Conservation (phyloP, 2,888 invertebrate genomes). For the Synanthedon tipuliformis region DNA sequence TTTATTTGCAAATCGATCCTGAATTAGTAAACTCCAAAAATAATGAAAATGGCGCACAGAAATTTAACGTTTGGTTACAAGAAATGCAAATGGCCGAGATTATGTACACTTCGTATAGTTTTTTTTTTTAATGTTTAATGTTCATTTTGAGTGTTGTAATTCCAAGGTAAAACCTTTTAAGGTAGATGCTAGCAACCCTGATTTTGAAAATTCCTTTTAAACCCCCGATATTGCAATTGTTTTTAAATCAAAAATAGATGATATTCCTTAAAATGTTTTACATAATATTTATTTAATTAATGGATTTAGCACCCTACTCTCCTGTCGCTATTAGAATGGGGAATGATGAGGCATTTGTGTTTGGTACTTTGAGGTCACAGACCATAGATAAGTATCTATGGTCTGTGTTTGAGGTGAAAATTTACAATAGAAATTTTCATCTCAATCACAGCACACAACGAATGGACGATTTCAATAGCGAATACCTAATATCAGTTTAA, state of each 20-base stretch:
- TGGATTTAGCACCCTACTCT: conserved; percentile 57
- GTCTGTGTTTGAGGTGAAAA: too few species aligned
- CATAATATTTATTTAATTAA: conserved; percentile 40
- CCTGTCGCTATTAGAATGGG: conserved; percentile 62
- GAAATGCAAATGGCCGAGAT: too few species aligned
- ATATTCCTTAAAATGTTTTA: conserved; percentile 24
- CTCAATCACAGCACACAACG: conserved; percentile 22
- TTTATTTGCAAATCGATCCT: too few species aligned
- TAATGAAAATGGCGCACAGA: neutral
- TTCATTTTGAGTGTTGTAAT: conserved; percentile 48
- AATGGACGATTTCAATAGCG: conserved; percentile 5
- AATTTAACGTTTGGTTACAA: neutral
- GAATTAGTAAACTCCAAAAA: too few species aligned
- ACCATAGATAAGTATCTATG: too few species aligned
- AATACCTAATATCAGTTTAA: neutral
- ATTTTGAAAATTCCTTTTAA: neutral
- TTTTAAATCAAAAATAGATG: neutral
- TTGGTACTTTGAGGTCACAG: conserved; percentile 13
- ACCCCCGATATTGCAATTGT: neutral
- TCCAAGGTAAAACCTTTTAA: conserved; percentile 37
- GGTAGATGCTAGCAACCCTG: conserved; percentile 2
- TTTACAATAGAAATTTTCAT: conserved; percentile 16
- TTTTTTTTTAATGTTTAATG: conserved; percentile 26
- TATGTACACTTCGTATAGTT: conserved; percentile 22
- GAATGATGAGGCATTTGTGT: conserved; percentile 37